Evolutionary conservation across 2,888 invertebrate genomes (phyloP).

Genomic region (Leptopilina syphax): DNA sequence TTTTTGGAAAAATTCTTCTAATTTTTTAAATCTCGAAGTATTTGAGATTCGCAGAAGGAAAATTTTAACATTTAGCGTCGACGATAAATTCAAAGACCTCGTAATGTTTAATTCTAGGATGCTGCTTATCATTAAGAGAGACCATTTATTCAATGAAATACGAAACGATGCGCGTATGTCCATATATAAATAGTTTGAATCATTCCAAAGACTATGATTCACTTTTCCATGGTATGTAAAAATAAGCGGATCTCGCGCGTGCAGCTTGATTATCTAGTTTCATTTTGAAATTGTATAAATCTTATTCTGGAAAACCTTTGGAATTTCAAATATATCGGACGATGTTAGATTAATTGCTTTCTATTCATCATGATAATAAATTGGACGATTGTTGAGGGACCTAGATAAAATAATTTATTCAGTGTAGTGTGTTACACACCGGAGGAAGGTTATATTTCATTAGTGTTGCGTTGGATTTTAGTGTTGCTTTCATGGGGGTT

Average conservation of each 20-base stretch:
- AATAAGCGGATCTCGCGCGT: constrained; percentile 13
- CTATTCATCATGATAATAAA: background rate
- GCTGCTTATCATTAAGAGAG: constrained; percentile 13
- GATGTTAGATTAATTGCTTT: background rate
- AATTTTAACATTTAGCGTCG: too few relatives aligned
- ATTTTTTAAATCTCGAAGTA: too few relatives aligned
- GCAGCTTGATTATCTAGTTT: constrained; percentile 3
- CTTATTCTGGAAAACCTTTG: background rate
- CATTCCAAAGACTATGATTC: constrained; percentile 11
- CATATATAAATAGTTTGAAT: constrained; percentile 3
- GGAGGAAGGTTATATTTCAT: background rate
- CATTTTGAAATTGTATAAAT: background rate
- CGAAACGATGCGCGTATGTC: constrained; percentile 3
- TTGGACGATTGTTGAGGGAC: background rate
- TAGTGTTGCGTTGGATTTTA: background rate
- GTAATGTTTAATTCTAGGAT: background rate
- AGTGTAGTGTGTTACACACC: background rate
- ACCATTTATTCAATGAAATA: constrained; percentile 23
- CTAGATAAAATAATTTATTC: background rate
- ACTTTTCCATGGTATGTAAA: constrained; percentile 12
- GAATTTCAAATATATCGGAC: background rate
- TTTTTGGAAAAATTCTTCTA: too few relatives aligned
- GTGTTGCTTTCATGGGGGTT: background rate
- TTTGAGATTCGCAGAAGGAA: too few relatives aligned
- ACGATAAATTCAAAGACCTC: too few relatives aligned